Base-by-base conservation (phyloP, 2,888 invertebrate genomes). In the Hetaerina titia region DNA sequence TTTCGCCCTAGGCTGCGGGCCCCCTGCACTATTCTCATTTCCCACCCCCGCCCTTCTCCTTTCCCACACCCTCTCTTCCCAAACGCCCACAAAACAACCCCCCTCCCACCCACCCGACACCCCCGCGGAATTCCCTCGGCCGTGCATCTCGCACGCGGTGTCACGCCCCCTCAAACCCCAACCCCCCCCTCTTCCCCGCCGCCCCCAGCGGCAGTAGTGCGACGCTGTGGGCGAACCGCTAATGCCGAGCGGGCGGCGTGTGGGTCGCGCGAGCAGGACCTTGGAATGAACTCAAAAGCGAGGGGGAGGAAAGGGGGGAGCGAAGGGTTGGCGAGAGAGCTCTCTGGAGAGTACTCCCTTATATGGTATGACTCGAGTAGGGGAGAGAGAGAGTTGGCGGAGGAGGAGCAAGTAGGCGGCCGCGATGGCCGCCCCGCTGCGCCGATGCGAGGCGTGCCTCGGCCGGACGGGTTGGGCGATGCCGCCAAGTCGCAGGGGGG, bases 251-350 rank as follows among this genome's bases (percentile, higher is more conserved):
- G 69, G 11, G 25, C 31, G 25, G 74, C 31, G 81, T 81, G 81
- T 81, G 81, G 81, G 81, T 81, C 81, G 81, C 81, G 81, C 81
- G 81, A 81, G 25, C 31, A 81, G 81, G 81, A 81, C 81, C 81
- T 81, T 81, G 81, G 81, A 22, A 81, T 81, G 81, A 31, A 81
- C 69, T 69, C 69, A n/a, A n/a, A 4, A 8, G 69, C 8, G 22
- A 69, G 8, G 81, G 5, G 74, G 9, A 25, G 81, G 81, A 31
- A 31, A 69, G 13, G 81, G 15, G 81, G 11, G 60, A 60, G 11
- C 13, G 60, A 60, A 17, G 17, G 60, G 60, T 11, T 15, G 17
- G 60, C 11, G 17, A 31, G 15, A 8, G 31, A 15, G 25, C 31
- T 31, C 31, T 15, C 31, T 81, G 81, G 31, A 25, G 81, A 81